A percentile compares a stretch with the other conserved stretches of the same genome.
phyloP scores from a whole-genome alignment of 2,797 vertebrate genomes.

The Myioborus melanocephalus region DNA sequence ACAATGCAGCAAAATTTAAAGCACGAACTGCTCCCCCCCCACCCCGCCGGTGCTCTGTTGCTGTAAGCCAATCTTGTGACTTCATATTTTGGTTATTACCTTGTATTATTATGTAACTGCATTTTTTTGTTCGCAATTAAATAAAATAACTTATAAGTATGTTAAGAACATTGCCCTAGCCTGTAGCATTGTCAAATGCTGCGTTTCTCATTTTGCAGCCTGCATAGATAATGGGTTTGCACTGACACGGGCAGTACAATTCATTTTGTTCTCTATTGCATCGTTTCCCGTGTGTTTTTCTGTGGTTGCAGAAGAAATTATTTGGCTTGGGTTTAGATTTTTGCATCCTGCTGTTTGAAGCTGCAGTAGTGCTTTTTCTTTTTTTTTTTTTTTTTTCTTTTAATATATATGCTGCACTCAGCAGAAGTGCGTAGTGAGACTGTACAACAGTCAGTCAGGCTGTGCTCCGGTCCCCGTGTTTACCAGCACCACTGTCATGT shows the following conservation, averaged over 20 bases:
- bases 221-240: not conserved
- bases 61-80: not conserved
- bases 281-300: not conserved
- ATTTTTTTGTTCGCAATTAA: not conserved
- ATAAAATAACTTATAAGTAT: constrained; percentile 47
- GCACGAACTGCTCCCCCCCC: not conserved
- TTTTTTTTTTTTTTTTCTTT: not conserved
- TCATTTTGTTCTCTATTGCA: constrained; percentile 23
- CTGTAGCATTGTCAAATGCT: constrained; percentile 36
- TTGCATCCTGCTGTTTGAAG: constrained; percentile 54
- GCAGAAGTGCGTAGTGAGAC: constrained; percentile 47
- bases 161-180: constrained; percentile 44
- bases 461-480: not conserved
- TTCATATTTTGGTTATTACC: constrained; percentile 29
- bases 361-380: constrained; percentile 58
- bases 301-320: constrained; percentile 36
- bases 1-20: constrained; percentile 69
- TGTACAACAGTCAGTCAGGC: not conserved
- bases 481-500: not conserved
- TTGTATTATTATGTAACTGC: constrained; percentile 40
- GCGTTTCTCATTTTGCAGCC: constrained; percentile 22
- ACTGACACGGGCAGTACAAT: not conserved
- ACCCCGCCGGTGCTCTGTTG: not conserved
- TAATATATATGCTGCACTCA: constrained; percentile 47
- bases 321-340: constrained; percentile 34